phyloP scores from a whole-genome alignment of 2,113 vertebrate genomes.

The Platycercus adscitus region DNA sequence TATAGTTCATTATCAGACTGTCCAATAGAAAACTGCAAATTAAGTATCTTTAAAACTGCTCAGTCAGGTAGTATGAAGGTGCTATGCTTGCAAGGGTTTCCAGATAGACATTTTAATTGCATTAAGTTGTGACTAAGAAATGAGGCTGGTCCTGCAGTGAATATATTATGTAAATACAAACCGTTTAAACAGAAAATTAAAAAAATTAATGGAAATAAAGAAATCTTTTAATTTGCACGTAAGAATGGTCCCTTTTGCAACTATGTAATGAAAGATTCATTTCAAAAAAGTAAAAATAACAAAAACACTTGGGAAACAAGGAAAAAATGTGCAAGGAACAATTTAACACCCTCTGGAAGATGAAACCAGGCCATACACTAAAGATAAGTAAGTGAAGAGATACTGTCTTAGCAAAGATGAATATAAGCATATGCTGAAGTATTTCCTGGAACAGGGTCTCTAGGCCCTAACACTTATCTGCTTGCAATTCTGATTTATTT shows the following conservation, averaged over 20 bases:
- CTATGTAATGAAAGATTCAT: not conserved
- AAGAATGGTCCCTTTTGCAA: not conserved
- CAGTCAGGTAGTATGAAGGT: constrained; percentile 78
- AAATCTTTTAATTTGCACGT: constrained; percentile 40
- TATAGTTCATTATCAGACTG: constrained; percentile 65
- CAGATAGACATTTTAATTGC: constrained; percentile 78
- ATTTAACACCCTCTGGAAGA: constrained; percentile 32
- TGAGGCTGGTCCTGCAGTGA: constrained; percentile 73
- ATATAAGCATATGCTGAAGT: constrained; percentile 44
- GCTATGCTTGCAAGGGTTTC: constrained; percentile 79
- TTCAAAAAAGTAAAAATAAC: constrained; percentile 6
- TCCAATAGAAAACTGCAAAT: constrained; percentile 74
- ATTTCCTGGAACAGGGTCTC: constrained; percentile 30
- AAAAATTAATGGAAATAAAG: constrained; percentile 63
- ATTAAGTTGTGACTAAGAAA: constrained; percentile 83
- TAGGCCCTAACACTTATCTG: not conserved
- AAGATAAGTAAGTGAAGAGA: constrained; percentile 46
- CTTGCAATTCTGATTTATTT: constrained; percentile 27
- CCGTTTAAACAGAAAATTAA: constrained; percentile 71
- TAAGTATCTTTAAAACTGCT: constrained; percentile 74
- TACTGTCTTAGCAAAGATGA: constrained; percentile 27
- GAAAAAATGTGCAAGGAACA: constrained; percentile 33
- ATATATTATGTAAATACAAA: constrained; percentile 84
- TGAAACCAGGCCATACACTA: constrained; percentile 38
- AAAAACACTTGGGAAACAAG: constrained; percentile 15